A percentile compares a stretch with the other conserved stretches of the same genome.
Evolutionary conservation across 2,888 invertebrate species (phyloP).

Genomic region (Trichopoda pennipes): DNA sequence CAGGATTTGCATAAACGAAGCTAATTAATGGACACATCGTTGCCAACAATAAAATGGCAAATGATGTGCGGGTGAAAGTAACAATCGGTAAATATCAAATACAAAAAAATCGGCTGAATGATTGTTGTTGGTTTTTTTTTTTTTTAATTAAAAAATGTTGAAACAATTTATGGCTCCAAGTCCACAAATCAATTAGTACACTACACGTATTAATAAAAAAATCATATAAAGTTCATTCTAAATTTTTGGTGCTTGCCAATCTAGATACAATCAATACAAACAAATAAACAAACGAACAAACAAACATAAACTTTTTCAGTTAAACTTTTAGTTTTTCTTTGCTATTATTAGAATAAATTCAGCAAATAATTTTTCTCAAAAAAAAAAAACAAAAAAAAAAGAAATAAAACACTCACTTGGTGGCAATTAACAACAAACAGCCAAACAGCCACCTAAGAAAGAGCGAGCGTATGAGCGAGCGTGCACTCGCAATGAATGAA

Average conservation of each 20-base stretch:
- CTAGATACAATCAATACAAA: conserved; percentile 7
- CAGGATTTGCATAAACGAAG: no score
- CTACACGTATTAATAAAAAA: no score
- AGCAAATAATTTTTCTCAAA: conserved; percentile 59
- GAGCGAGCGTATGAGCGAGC: conserved; percentile 9
- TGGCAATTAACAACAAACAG: conserved; percentile 31
- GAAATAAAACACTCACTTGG: conserved; percentile 48
- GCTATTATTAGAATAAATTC: conserved; percentile 63
- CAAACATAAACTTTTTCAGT: conserved; percentile 63
- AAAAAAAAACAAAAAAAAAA: no score
- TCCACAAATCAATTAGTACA: no score
- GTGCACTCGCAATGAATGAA: conserved; percentile 46
- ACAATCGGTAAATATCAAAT: no score
- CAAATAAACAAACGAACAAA: conserved; percentile 1
- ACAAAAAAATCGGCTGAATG: no score
- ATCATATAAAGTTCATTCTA: not conserved
- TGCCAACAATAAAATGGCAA: no score
- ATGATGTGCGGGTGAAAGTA: no score
- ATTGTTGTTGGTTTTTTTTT: no score
- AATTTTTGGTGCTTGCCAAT: conserved; percentile 16
- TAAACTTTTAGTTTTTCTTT: conserved; percentile 73
- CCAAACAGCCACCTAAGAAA: conserved; percentile 2
- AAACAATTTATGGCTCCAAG: no score
- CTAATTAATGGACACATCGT: no score
- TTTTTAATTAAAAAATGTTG: no score